Conservation (phyloP, 2,888 invertebrate species). For the Xylocampa areola region DNA sequence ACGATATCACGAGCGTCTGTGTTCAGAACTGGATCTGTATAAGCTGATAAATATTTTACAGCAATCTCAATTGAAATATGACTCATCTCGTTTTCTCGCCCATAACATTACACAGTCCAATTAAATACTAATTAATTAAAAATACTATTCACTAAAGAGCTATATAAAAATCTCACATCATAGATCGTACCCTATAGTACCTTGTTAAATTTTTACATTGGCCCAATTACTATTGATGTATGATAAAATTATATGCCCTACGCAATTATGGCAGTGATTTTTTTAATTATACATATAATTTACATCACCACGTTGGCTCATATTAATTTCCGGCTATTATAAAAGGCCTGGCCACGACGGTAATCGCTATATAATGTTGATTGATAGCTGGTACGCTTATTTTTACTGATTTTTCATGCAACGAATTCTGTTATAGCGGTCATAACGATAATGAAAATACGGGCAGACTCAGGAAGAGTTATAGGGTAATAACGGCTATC, state of each 20-base stretch:
- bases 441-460: slow-evolving; percentile 76
- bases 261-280: slow-evolving; percentile 59
- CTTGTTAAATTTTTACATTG: slow-evolving; percentile 31
- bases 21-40: no score
- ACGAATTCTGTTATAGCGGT: slow-evolving; percentile 69
- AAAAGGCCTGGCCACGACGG: slow-evolving; percentile 64
- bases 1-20: no score
- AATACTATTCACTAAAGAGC: slow-evolving; percentile 9
- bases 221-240: slow-evolving; percentile 40
- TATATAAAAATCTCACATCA: slow-evolving; percentile 17
- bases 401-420: slow-evolving; percentile 80
- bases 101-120: not conserved
- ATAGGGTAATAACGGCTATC: slow-evolving; percentile 66
- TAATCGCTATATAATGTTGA: slow-evolving; percentile 83
- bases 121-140: slow-evolving; percentile 11
- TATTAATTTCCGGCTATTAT: slow-evolving; percentile 80
- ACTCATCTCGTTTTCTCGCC: not conserved
- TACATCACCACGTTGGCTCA: slow-evolving; percentile 66
- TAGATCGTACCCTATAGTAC: no score
- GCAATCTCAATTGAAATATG: not conserved
- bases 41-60: not conserved
- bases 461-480: slow-evolving; percentile 64
- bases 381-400: slow-evolving; percentile 75
- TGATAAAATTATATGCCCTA: slow-evolving; percentile 58
- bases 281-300: slow-evolving; percentile 72